phyloP scores from a whole-genome alignment of 1,140 invertebrate genomes.

The Cyclina sinensis region DNA sequence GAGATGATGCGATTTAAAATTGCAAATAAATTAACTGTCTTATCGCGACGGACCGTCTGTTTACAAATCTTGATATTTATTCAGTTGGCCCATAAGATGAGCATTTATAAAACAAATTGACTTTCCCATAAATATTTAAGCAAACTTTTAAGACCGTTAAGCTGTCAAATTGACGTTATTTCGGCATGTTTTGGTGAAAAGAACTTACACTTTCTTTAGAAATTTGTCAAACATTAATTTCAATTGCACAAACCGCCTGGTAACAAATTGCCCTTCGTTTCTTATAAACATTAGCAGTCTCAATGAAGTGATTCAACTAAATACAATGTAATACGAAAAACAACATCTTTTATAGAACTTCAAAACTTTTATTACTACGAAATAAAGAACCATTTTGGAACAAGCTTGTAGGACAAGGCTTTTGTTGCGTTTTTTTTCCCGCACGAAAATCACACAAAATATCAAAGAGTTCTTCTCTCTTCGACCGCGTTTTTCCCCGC shows the following conservation, averaged over 20 bases:
- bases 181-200: background rate
- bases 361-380: too few species aligned
- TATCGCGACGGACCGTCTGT: background rate
- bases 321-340: too few species aligned
- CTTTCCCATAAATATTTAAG: background rate
- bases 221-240: background rate
- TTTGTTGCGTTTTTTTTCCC: too few species aligned
- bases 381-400: too few species aligned
- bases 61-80: conserved; percentile 4
- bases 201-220: conserved; percentile 7
- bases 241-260: background rate
- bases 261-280: background rate
- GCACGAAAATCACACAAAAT: too few species aligned
- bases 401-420: too few species aligned
- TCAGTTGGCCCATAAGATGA: background rate
- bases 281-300: too few species aligned
- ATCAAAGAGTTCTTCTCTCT: too few species aligned
- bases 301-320: too few species aligned
- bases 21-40: conserved; percentile 44
- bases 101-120: conserved; percentile 17
- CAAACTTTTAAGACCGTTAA: background rate
- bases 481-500: too few species aligned
- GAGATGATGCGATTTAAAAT: background rate
- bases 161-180: background rate
- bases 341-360: too few species aligned